phyloP scores from a whole-genome alignment of 2,888 invertebrate genomes.

The Serripes groenlandicus region DNA sequence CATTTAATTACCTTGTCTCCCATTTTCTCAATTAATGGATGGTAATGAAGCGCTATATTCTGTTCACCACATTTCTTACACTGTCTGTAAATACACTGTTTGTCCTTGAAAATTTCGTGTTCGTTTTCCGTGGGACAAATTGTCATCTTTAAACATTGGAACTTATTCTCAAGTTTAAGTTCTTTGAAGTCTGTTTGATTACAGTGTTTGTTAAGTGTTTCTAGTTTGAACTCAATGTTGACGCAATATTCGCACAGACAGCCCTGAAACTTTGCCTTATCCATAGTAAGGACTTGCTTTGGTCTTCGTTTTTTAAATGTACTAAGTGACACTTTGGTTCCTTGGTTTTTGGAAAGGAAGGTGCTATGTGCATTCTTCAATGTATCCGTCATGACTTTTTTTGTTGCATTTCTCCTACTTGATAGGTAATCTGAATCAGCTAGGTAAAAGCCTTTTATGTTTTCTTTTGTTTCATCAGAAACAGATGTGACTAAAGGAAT shows the following conservation, averaged over 20 bases:
- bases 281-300: conserved; percentile 18
- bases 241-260: conserved; percentile 35
- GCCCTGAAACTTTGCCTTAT: conserved; percentile 6
- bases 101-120: conserved; percentile 7
- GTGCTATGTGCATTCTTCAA: conserved; percentile 24
- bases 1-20: conserved; percentile 4
- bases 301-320: conserved; percentile 23
- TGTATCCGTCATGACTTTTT: conserved; percentile 18
- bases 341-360: conserved; percentile 13
- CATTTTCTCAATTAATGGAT: conserved; percentile 19
- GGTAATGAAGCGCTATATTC: conserved; percentile 17
- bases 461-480: conserved; percentile 20
- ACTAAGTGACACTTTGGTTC: conserved; percentile 15
- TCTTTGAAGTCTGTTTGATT: conserved; percentile 9
- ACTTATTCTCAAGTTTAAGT: conserved; percentile 27
- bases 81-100: conserved; percentile 8
- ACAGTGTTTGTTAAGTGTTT: conserved; percentile 14
- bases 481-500: conserved; percentile 4
- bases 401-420: conserved; percentile 21
- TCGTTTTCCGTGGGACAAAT: conserved; percentile 19
- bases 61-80: conserved; percentile 21
- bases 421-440: conserved; percentile 19
- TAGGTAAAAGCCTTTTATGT: conserved; percentile 16
- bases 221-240: conserved; percentile 25
- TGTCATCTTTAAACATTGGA: conserved; percentile 4